Evolutionary conservation across 2,797 vertebrate genomes (phyloP).

Genomic region (Pteronotus mesoamericanus): DNA sequence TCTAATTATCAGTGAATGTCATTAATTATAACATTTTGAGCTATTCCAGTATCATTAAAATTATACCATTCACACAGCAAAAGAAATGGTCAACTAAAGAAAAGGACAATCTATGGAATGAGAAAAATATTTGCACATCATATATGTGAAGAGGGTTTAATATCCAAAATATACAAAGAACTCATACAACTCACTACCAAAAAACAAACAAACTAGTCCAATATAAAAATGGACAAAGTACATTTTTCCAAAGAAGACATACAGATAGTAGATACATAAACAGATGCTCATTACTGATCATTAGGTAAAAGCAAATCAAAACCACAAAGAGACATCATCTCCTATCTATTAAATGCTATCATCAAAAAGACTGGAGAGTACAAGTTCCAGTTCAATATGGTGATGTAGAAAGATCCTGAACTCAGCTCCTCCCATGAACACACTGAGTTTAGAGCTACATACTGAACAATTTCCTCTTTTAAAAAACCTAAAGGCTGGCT

Average conservation of each 20-base stretch:
- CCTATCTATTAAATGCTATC: not conserved
- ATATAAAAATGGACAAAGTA: not conserved
- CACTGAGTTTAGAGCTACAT: not conserved
- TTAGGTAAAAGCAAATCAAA: not conserved
- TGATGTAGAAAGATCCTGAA: not conserved
- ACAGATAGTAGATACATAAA: not conserved
- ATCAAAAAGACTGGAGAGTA: not conserved
- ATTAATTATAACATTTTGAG: slow-evolving; percentile 18
- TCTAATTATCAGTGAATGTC: not conserved
- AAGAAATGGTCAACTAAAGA: not conserved
- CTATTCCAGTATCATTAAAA: slow-evolving; percentile 14
- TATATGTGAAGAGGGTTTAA: not conserved
- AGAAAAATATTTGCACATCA: not conserved
- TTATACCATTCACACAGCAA: not conserved
- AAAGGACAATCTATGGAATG: not conserved
- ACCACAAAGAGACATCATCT: not conserved
- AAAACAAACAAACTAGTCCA: not conserved
- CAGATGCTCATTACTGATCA: not conserved
- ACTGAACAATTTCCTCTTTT: not conserved
- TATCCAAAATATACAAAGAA: not conserved
- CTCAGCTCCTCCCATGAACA: not conserved
- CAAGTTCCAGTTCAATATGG: not conserved
- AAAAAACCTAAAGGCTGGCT: not conserved
- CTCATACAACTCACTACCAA: not conserved
- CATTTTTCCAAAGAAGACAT: not conserved